Evolutionary conservation across 2,888 invertebrate genomes (phyloP), one percentile per base, ranked within the genome.

Genomic region (Iselma pallidipennis): DNA sequence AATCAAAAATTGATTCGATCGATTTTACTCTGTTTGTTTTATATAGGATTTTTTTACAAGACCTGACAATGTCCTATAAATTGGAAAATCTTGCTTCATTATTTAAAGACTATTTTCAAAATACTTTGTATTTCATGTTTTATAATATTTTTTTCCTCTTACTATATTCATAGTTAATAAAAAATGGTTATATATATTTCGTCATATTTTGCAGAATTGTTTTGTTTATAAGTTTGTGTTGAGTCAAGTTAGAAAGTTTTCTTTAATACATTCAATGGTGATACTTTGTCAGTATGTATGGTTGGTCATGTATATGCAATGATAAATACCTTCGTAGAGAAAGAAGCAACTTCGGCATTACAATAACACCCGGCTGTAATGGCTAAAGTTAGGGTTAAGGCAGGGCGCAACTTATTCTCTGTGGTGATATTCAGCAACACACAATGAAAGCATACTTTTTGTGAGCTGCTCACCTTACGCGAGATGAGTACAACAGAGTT

Each of bases 331-430:
- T 68, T 60, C 59, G 67, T 65, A 68, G 73, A 70, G 76, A 77
- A 78, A 78, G 76, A 78, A 77, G 77, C 74, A 74, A 75, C 74
- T 77, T 74, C 66, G 73, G 76, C 74, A 77, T 78, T 77, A 78
- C 76, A 78, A 78, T 77, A 78, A 77, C 76, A 76, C 71, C 73
- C 71, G 71, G 68, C 73, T 71, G 76, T 79, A 80, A 80, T 80
- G 79, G 79, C 71, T 69, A 79, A 80, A 80, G 79, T 80, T 80
- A 72, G 74, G 76, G 78, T 75, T 78, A 78, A 78, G 76, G 75
- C 76, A 73, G 75, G 74, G 76, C 73, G 71, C 75, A 76, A 74
- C 75, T 78, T 78, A 78, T 78, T 79, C 79, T 77, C 77, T 73
- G 74, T 73, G 78, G 79, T 76, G 78, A 78, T 78, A 78, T 78